These are phyloP conservation scores for Blomia tropicalis DNA, from an alignment of 2,888 invertebrate species.

Conservation along the genomic window DNA sequence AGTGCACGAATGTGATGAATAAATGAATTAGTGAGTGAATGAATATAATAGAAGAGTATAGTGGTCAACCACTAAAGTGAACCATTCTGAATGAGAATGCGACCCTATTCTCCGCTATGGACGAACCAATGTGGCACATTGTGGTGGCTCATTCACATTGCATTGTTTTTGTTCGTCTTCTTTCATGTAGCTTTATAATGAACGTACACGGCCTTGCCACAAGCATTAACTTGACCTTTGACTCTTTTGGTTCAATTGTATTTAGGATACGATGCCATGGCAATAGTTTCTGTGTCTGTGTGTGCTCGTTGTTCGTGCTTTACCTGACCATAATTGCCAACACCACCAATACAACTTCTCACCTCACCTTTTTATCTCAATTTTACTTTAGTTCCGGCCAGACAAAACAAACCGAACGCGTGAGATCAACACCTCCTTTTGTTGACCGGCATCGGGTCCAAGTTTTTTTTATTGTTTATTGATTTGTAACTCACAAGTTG, in stretches of 20 bases:
- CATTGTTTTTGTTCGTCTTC: neutral
- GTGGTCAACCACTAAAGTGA: no score
- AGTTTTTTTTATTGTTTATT: no score
- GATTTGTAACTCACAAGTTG: no score
- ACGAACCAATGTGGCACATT: neutral
- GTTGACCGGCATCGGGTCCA: no score
- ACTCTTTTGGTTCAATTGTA: neutral
- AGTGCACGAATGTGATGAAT: no score
- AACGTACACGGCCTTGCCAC: neutral
- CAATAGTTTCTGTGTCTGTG: neutral
- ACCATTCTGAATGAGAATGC: no score
- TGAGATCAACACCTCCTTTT: no score
- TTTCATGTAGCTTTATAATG: no score
- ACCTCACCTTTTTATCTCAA: slow-evolving; percentile 8
- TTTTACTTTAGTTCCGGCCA: slow-evolving; percentile 5
- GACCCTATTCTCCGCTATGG: no score
- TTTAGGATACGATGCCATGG: no score
- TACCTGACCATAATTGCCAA: neutral
- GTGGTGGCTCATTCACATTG: neutral
- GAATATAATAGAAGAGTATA: no score
- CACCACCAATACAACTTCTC: neutral
- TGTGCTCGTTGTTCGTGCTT: neutral
- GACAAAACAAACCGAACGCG: slow-evolving; percentile 9
- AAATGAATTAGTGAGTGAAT: no score
- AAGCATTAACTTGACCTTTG: neutral